Evolutionary conservation across 2,113 vertebrate species (phyloP).

Genomic region (Anhinga anhinga): DNA sequence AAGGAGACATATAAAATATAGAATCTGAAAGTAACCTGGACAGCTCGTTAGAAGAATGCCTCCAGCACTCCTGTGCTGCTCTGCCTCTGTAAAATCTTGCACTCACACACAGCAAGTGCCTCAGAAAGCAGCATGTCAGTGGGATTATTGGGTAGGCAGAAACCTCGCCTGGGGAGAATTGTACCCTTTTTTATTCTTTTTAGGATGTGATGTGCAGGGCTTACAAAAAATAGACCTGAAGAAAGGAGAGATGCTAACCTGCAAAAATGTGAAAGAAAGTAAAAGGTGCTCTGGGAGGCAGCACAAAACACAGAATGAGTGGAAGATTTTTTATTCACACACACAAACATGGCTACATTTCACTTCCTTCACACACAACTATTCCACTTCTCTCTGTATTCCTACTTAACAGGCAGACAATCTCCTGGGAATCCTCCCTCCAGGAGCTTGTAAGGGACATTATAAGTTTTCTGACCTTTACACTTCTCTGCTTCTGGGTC

Average conservation of each 20-base stretch:
- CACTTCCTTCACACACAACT: neutral
- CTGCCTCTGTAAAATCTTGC: neutral
- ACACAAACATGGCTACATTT: neutral
- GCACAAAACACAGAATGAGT: neutral
- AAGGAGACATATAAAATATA: neutral
- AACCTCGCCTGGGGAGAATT: slow-evolving; percentile 33
- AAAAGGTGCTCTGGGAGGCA: slow-evolving; percentile 20
- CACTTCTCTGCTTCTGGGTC: neutral
- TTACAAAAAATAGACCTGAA: neutral
- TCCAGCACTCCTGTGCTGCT: neutral
- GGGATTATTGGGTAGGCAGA: slow-evolving; percentile 50
- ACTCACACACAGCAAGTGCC: neutral
- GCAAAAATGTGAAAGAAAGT: slow-evolving; percentile 13
- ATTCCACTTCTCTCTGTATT: neutral
- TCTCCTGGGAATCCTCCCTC: neutral
- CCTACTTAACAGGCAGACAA: neutral
- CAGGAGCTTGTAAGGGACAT: neutral
- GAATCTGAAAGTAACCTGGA: neutral
- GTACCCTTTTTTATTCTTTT: slow-evolving; percentile 1
- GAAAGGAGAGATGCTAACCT: slow-evolving; percentile 23
- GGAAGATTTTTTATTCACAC: neutral
- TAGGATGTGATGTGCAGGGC: neutral
- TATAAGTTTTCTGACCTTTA: neutral
- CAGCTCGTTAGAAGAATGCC: slow-evolving; percentile 50
- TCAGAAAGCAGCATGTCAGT: slow-evolving; percentile 6